Conservation (phyloP, 2,797 vertebrate species). For the Arrhamphus sclerolepis region DNA sequence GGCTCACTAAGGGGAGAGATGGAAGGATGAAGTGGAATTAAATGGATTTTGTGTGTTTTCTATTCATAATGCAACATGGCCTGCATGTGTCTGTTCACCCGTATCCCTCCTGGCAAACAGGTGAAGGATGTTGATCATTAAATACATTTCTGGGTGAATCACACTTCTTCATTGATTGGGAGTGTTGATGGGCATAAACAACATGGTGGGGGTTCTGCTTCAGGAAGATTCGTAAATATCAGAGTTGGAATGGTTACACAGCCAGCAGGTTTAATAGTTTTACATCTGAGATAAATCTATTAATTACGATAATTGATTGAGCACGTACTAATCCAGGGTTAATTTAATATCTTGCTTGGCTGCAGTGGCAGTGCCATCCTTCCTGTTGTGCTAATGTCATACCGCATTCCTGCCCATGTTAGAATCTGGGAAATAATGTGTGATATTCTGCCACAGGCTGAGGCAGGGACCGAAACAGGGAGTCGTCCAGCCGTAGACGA, state of each 20-base stretch:
- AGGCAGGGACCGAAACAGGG: background rate
- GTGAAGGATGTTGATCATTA: constrained; percentile 55
- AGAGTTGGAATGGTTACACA: constrained; percentile 2
- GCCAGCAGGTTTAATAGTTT: constrained; percentile 1
- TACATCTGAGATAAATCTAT: background rate
- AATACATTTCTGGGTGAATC: constrained; percentile 41
- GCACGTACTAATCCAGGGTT: constrained; percentile 10
- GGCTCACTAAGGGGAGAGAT: constrained; percentile 27
- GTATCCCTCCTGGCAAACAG: constrained; percentile 25
- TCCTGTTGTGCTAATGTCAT: constrained; percentile 14
- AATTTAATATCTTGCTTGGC: constrained; percentile 14
- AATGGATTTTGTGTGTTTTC: constrained; percentile 53
- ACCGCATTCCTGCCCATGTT: constrained; percentile 11
- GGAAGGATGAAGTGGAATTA: constrained; percentile 54
- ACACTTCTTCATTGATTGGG: constrained; percentile 49
- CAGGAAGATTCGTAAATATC: constrained; percentile 16
- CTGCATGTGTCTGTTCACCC: constrained; percentile 5
- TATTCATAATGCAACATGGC: constrained; percentile 50
- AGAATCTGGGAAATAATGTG: constrained; percentile 15
- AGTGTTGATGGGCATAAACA: constrained; percentile 17
- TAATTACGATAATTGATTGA: constrained; percentile 25
- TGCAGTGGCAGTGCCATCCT: constrained; percentile 5
- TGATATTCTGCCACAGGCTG: constrained; percentile 4
- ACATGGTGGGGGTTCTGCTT: constrained; percentile 6
- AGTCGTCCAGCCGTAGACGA: constrained; percentile 17